Percentiles rank a stretch among this genome's conserved stretches.
Conservation (phyloP, 2,888 invertebrate genomes). For the Alcis repandata region DNA sequence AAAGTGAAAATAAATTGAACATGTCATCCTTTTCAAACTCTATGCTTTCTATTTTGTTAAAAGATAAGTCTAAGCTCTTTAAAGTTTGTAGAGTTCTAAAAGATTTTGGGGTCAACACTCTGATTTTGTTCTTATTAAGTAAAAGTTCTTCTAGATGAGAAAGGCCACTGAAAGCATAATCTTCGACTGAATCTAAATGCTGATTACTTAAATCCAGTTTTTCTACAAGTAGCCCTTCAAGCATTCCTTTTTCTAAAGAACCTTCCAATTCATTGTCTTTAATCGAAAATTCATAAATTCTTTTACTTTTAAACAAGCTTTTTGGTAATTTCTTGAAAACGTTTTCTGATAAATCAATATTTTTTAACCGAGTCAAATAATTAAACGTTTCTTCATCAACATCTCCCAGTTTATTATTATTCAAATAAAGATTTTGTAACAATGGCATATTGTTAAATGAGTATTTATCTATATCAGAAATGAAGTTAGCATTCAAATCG, state of each 20-base stretch:
- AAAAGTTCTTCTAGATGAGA: slow-evolving; percentile 53
- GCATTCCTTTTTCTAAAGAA: slow-evolving; percentile 60
- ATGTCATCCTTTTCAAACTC: slow-evolving; percentile 64
- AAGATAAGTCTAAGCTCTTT: slow-evolving; percentile 63
- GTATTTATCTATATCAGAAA: slow-evolving; percentile 54
- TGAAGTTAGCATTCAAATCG: slow-evolving; percentile 61
- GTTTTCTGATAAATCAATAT: slow-evolving; percentile 64
- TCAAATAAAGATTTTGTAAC: slow-evolving; percentile 58
- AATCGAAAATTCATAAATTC: slow-evolving; percentile 59
- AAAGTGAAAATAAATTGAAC: slow-evolving; percentile 55
- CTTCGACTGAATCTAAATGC: slow-evolving; percentile 58
- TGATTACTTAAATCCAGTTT: slow-evolving; percentile 65
- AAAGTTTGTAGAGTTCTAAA: slow-evolving; percentile 60
- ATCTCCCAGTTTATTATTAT: slow-evolving; percentile 58
- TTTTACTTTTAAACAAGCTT: slow-evolving; percentile 63
- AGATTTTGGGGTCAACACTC: slow-evolving; percentile 54
- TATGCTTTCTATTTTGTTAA: slow-evolving; percentile 63
- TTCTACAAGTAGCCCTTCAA: slow-evolving; percentile 63
- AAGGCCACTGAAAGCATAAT: slow-evolving; percentile 67
- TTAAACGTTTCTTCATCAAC: slow-evolving; percentile 56
- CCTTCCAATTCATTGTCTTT: slow-evolving; percentile 62
- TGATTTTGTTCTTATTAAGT: slow-evolving; percentile 65
- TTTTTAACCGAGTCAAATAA: slow-evolving; percentile 47
- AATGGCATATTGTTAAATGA: slow-evolving; percentile 53
- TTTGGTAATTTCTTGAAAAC: slow-evolving; percentile 60